These are phyloP conservation scores for Eucera pruinosa DNA, from an alignment of 2,888 invertebrate genomes.

Conservation along the genomic window DNA sequence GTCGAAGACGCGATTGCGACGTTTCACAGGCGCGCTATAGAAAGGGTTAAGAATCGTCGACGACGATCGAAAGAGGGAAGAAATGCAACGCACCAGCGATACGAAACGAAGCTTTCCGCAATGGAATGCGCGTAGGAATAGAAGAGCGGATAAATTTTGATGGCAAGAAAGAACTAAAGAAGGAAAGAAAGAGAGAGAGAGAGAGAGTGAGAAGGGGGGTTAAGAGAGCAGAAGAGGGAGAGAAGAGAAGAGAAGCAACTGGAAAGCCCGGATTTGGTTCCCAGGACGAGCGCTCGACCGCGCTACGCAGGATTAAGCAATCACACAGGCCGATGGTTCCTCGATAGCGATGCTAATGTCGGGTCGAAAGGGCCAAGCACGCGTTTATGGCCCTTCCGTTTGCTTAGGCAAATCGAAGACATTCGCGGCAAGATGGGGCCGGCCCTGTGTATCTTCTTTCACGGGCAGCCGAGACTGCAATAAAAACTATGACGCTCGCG, in stretches of 20 bases:
- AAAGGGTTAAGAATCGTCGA: no score
- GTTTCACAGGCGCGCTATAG: no score
- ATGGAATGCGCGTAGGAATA: constrained; percentile 5
- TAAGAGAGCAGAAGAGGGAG: not conserved
- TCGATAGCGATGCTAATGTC: constrained; percentile 81
- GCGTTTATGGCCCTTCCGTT: constrained; percentile 75
- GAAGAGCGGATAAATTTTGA: constrained; percentile 9
- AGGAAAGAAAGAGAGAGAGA: not conserved
- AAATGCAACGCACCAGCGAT: not conserved
- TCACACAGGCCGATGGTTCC: constrained; percentile 76
- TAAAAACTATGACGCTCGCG: constrained; percentile 63
- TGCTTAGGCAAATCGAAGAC: constrained; percentile 74
- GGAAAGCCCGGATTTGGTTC: constrained; percentile 68
- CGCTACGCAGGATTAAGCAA: constrained; percentile 77
- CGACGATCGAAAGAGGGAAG: not conserved
- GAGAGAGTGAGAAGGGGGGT: not conserved
- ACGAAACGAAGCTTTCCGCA: no score
- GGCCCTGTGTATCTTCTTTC: constrained; percentile 49
- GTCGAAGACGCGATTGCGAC: not conserved
- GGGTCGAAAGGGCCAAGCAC: constrained; percentile 70
- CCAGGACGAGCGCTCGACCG: constrained; percentile 66
- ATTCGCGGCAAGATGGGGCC: constrained; percentile 63
- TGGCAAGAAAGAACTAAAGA: not conserved
- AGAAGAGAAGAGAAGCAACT: constrained; percentile 38
- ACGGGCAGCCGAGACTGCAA: constrained; percentile 50